Base-by-base conservation (phyloP, 2,888 invertebrate genomes). In the Quadriops clusia region DNA sequence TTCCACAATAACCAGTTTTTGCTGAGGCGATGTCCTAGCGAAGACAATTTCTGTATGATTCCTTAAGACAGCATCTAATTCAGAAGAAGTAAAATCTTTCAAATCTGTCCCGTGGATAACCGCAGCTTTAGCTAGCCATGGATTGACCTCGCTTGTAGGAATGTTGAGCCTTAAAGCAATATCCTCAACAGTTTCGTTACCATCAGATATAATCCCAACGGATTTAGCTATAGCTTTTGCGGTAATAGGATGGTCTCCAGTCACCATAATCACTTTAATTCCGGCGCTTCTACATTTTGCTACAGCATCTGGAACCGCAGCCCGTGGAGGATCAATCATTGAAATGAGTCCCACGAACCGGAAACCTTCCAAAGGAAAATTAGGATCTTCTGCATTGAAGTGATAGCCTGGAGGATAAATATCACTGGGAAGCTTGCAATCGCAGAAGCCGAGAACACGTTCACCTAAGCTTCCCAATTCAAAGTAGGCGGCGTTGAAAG, bases 271-370 rank as follows among this genome's bases (percentile, higher is more conserved):
- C 18, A 45, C 84, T 72, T 91, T 91, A 58, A 93, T 95, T 64
- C 95, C 95, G 56, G 94, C 95, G 45, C 89, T 89, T 51, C 94
- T 78, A 67, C 95, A 95, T 64, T 93, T 94, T 51, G 87, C 89
- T 4, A 95, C 94, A 42, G 95, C 95, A 60, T 94, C 93, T 9
- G 94, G 94, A 39, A 95, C 95, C 53, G 93, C 93, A 45, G 93
- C 91, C 49, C 95, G 74, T 10, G 95, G 95, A 30, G 95, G 95
- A 66, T 95, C 95, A 66, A 95, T 94, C 93, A 95, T 93, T 43
- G 93, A 91, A 86, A 95, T 91, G 16, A 95, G 75, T 30, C 94
- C 95, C 31, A 94, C 87, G 61, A 95, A 95, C 43, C 94, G 76
- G 30, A 94, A 75, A 53, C 82, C 82, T 36, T 83, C 83, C 42